phyloP scores from a whole-genome alignment of 2,888 invertebrate genomes.

The Bombyx huttoni region DNA sequence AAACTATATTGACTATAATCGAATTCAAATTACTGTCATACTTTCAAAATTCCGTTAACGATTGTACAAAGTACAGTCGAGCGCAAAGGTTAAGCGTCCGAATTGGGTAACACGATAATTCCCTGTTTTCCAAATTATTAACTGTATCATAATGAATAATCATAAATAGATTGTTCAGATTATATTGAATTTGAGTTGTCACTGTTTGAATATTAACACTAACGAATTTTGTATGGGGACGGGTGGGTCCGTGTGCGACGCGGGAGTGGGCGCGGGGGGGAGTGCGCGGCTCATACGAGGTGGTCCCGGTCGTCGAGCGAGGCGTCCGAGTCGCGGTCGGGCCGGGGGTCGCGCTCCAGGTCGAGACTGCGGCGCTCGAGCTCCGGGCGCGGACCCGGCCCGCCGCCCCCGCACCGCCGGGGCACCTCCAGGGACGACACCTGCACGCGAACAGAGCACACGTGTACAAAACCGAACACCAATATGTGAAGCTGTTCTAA shows the following conservation, averaged over 20 bases:
- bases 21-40: neutral
- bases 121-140: too few species aligned
- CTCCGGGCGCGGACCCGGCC: conserved; percentile 40
- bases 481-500: too few species aligned
- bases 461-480: too few species aligned
- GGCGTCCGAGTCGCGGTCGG: conserved; percentile 53
- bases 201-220: too few species aligned
- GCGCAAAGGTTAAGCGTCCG: too few species aligned
- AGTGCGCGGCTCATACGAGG: conserved; percentile 35
- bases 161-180: too few species aligned
- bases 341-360: conserved; percentile 62
- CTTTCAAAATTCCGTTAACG: neutral
- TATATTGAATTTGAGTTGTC: too few species aligned
- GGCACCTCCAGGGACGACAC: conserved; percentile 59
- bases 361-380: conserved; percentile 65
- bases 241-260: neutral
- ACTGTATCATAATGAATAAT: too few species aligned
- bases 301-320: conserved; percentile 63
- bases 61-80: too few species aligned
- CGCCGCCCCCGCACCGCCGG: conserved; percentile 27
- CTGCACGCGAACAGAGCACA: conserved; percentile 18
- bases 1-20: neutral
- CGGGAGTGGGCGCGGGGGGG: conserved; percentile 3
- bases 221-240: neutral
- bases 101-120: too few species aligned